These are phyloP conservation scores for Aix galericulata DNA, from an alignment of 2,113 vertebrate genomes.

Conservation along the genomic window DNA sequence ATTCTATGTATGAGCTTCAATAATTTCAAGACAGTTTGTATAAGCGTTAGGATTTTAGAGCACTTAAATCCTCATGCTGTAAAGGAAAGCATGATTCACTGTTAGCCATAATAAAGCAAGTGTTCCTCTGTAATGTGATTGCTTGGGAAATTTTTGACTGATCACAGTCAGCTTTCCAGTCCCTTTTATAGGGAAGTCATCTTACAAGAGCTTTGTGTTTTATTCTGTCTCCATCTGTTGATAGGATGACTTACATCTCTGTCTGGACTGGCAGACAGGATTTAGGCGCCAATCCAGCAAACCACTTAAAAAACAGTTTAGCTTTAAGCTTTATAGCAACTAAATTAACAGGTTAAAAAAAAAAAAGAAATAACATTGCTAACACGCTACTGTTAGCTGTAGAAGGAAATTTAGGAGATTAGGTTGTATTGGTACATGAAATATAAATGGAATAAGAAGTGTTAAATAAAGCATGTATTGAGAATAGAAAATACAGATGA, in stretches of 20 bases:
- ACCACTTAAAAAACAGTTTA: slow-evolving; percentile 29
- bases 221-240: slow-evolving; percentile 59
- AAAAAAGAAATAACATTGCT: not conserved
- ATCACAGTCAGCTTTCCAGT: slow-evolving; percentile 5
- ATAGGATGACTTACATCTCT: slow-evolving; percentile 41
- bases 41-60: not conserved
- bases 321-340: slow-evolving; percentile 19
- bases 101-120: slow-evolving; percentile 7
- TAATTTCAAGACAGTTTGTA: not conserved
- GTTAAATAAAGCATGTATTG: not conserved
- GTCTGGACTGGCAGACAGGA: slow-evolving; percentile 49
- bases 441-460: not conserved
- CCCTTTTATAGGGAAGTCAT: not conserved
- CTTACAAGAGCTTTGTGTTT: slow-evolving; percentile 32
- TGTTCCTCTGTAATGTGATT: slow-evolving; percentile 23
- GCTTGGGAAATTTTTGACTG: slow-evolving; percentile 39
- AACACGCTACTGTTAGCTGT: not conserved
- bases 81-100: slow-evolving; percentile 2
- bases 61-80: not conserved
- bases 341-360: slow-evolving; percentile 24
- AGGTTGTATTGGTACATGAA: not conserved
- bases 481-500: not conserved
- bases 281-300: slow-evolving; percentile 48
- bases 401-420: not conserved
- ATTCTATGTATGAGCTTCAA: not conserved